Conservation (phyloP, 2,888 invertebrate genomes). For the Tubulanus polymorphus region DNA sequence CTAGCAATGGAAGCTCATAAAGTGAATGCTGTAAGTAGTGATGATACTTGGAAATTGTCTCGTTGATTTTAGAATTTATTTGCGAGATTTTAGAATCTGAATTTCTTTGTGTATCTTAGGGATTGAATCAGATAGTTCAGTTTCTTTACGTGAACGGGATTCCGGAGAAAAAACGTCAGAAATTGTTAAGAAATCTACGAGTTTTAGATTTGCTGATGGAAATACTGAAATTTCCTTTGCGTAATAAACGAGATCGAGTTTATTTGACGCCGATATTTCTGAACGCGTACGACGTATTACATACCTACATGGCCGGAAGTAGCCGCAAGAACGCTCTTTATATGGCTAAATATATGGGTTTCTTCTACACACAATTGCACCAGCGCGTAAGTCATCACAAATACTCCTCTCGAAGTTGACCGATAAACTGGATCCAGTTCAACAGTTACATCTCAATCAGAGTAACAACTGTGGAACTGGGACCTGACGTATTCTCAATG, state of each 20-base stretch:
- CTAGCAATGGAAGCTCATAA: constrained; percentile 50
- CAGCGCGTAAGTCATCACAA: constrained; percentile 28
- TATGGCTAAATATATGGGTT: constrained; percentile 35
- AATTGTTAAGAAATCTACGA: constrained; percentile 30
- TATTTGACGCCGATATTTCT: constrained; percentile 20
- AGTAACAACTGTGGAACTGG: too few relatives aligned
- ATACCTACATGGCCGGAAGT: constrained; percentile 32
- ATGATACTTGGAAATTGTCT: too few relatives aligned
- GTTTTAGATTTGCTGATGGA: constrained; percentile 29
- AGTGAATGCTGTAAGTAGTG: constrained; percentile 40
- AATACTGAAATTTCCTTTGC: constrained; percentile 27
- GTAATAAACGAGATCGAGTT: constrained; percentile 18
- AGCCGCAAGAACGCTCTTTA: constrained; percentile 37
- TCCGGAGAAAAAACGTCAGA: constrained; percentile 27
- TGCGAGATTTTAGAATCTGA: too few relatives aligned
- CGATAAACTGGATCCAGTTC: too few relatives aligned
- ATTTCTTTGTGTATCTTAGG: constrained; percentile 10
- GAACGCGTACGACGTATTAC: constrained; percentile 25
- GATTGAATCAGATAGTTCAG: constrained; percentile 22
- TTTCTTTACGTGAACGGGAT: constrained; percentile 25
- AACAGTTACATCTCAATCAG: too few relatives aligned
- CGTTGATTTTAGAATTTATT: too few relatives aligned
- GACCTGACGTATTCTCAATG: too few relatives aligned
- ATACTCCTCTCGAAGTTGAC: too few relatives aligned
- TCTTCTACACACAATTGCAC: constrained; percentile 32